Evolutionary conservation across 2,888 invertebrate genomes (phyloP).

Genomic region (Graphium colonna): DNA sequence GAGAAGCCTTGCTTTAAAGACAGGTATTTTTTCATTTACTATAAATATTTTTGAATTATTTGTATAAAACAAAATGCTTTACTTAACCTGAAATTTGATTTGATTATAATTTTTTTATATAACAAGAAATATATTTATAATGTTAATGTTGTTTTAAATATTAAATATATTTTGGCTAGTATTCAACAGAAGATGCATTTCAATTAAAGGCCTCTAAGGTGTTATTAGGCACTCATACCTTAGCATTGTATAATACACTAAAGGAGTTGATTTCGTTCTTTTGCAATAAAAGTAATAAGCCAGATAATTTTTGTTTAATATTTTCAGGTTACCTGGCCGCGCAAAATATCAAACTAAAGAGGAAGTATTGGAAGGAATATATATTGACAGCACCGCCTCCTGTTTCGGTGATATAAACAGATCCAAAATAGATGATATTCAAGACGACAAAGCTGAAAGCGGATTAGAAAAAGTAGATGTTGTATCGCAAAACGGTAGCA

Average conservation of each 20-base stretch:
- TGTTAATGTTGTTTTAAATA: too few relatives aligned
- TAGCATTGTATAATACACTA: too few relatives aligned
- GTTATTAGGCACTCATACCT: too few relatives aligned
- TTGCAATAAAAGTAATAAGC: too few relatives aligned
- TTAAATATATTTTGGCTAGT: too few relatives aligned
- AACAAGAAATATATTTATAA: too few relatives aligned
- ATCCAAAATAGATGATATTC: conserved; percentile 53
- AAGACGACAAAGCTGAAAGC: conserved; percentile 43
- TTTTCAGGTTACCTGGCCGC: conserved; percentile 71
- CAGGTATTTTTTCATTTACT: conserved; percentile 73
- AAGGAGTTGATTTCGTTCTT: not conserved
- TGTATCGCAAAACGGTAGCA: conserved; percentile 57
- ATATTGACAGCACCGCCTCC: conserved; percentile 74
- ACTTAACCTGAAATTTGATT: too few relatives aligned
- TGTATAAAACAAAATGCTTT: too few relatives aligned
- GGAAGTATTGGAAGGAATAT: conserved; percentile 73
- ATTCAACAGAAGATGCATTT: too few relatives aligned
- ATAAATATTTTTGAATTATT: too few relatives aligned
- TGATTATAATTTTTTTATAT: too few relatives aligned
- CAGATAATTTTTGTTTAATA: conserved; percentile 4
- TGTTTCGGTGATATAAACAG: conserved; percentile 75
- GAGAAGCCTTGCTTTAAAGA: conserved; percentile 87
- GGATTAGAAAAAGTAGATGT: conserved; percentile 61
- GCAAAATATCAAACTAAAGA: conserved; percentile 75
- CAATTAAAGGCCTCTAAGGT: not conserved